Conservation (phyloP, 2,888 invertebrate species). For the Acronicta alni region DNA sequence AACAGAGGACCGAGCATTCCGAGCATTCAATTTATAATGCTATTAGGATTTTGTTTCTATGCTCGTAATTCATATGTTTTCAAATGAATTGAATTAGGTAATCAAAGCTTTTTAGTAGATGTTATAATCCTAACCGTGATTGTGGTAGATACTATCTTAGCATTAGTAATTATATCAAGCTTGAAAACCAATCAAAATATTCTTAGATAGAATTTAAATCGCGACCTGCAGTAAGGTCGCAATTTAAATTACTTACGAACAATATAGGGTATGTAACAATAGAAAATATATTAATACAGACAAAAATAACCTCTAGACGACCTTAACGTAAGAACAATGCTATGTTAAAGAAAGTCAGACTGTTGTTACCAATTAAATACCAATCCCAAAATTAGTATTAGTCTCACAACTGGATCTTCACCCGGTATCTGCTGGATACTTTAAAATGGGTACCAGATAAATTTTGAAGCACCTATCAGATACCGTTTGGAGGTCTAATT, state of each 20-base stretch:
- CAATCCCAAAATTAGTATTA: too few relatives aligned
- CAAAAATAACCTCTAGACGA: conserved; percentile 15
- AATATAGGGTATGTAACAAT: not conserved
- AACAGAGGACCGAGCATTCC: conserved; percentile 75
- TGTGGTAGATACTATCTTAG: not conserved
- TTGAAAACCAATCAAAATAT: not conserved
- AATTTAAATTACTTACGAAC: not conserved
- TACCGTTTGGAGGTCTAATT: too few relatives aligned
- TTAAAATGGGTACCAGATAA: too few relatives aligned
- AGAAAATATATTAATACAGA: not conserved
- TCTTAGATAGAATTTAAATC: too few relatives aligned
- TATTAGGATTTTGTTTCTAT: conserved; percentile 15
- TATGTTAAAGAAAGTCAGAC: not conserved
- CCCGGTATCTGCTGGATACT: too few relatives aligned
- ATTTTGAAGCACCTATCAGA: too few relatives aligned
- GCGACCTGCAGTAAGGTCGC: not conserved
- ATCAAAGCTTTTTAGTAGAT: too few relatives aligned
- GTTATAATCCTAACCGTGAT: not conserved
- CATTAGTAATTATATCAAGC: not conserved
- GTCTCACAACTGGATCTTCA: too few relatives aligned
- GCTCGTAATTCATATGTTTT: too few relatives aligned
- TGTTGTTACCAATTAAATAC: too few relatives aligned
- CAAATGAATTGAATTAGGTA: too few relatives aligned
- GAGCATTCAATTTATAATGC: conserved; percentile 52
- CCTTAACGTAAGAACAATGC: conserved; percentile 9